These are phyloP conservation scores for Cinclus cinclus DNA, from an alignment of 2,113 vertebrate species.

Conservation along the genomic window DNA sequence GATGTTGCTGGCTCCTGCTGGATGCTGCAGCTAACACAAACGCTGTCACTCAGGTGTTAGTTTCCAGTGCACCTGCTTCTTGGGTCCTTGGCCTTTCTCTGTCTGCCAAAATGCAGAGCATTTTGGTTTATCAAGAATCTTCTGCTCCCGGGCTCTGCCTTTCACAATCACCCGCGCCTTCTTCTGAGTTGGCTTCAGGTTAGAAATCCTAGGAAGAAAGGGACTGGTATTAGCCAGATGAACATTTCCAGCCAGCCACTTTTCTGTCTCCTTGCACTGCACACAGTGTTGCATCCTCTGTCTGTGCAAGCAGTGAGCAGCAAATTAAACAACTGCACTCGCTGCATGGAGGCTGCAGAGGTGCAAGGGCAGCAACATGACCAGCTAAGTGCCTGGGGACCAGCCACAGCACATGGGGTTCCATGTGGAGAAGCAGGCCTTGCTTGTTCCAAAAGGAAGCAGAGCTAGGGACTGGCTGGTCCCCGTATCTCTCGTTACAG, in stretches of 20 bases:
- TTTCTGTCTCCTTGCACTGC: not conserved
- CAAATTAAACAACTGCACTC: not conserved
- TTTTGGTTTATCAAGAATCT: rapidly evolving
- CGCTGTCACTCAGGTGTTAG: not conserved
- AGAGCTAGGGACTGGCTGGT: not conserved
- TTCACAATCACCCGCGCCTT: not conserved
- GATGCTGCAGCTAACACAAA: not conserved
- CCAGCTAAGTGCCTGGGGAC: no score
- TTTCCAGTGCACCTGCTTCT: not conserved
- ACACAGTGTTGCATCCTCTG: not conserved
- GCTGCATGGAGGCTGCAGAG: no score
- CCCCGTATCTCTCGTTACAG: not conserved
- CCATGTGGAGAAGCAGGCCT: no score
- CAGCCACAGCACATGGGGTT: no score
- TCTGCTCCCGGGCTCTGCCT: rapidly evolving
- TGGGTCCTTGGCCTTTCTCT: not conserved
- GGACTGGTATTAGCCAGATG: not conserved
- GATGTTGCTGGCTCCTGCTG: no score
- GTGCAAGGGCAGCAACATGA: no score
- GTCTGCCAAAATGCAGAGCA: rapidly evolving
- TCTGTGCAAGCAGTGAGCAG: not conserved
- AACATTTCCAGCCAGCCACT: not conserved
- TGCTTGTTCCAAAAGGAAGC: not conserved
- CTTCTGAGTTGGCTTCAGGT: not conserved
- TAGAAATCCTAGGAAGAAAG: not conserved